Percentiles rank a stretch among this genome's conserved stretches.
These are phyloP conservation scores for Aphidius gifuensis DNA, from an alignment of 1,140 invertebrate genomes.

Conservation along the genomic window DNA sequence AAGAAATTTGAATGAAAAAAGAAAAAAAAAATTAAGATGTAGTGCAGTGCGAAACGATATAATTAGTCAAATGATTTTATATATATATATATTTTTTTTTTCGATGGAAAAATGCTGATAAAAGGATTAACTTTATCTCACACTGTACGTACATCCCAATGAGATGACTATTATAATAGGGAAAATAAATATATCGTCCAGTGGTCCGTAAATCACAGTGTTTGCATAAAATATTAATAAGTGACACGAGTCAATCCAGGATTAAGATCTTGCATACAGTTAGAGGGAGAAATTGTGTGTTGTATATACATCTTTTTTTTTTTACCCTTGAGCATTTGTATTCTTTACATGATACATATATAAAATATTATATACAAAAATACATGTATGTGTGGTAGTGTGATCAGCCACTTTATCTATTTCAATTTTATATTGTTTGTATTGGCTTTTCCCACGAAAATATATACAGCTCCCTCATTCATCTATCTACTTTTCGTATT, in stretches of 20 bases:
- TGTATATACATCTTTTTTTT: not conserved
- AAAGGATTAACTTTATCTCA: not conserved
- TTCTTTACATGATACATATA: too few relatives aligned
- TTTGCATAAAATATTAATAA: slow-evolving; percentile 59
- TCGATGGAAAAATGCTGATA: not conserved
- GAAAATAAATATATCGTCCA: slow-evolving; percentile 4
- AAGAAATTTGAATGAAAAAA: not conserved
- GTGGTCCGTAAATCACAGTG: slow-evolving; percentile 49
- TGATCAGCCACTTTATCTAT: slow-evolving; percentile 49
- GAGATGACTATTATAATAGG: slow-evolving; percentile 5
- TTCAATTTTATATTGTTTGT: slow-evolving; percentile 54
- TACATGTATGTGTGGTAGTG: not conserved
- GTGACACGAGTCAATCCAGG: slow-evolving; percentile 57
- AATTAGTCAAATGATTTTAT: slow-evolving; percentile 1
- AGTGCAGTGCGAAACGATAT: slow-evolving; percentile 11
- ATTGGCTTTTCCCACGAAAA: slow-evolving; percentile 52
- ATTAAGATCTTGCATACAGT: slow-evolving; percentile 39
- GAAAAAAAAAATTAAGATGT: slow-evolving; percentile 4
- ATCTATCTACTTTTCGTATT: slow-evolving; percentile 11
- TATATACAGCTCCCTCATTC: not conserved
- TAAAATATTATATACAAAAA: too few relatives aligned
- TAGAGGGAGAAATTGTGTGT: slow-evolving; percentile 11
- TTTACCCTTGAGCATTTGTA: not conserved
- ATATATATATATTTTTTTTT: not conserved
- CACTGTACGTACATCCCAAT: not conserved